Evolutionary conservation across 2,797 vertebrate species (phyloP), one percentile per base, ranked within the genome.

Genomic region (Danio choprae): DNA sequence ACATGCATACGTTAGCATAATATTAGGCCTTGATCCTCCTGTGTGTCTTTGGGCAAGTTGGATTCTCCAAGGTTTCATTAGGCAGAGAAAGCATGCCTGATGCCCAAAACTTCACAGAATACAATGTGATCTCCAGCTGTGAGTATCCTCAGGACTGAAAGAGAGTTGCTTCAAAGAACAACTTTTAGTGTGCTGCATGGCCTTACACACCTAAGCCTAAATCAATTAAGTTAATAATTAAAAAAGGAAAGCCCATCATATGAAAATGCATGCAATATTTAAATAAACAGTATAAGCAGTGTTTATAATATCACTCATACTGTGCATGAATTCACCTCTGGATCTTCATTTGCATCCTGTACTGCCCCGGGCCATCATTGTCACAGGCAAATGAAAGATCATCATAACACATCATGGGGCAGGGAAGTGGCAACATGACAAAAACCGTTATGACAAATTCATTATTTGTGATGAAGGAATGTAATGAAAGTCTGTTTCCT

Each of bases 401-500:
- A 51, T 55, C 72, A 67, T 11, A 50, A 22, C 18, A 50, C 59
- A 83, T 50, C 4, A 10, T 69, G 55, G 80, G 6, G 72, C 73
- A 77, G 58, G 60, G 22, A 60, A 85, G 68, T 84, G n/a, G 0
- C 16, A 67, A 75, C 62, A 86, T 71, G 11, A 58, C 51, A 29
- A 29, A 68, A 29, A 40, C 36, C 4, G 3, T 75, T 53, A 71
- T 36, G 67, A 29, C 1, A 36, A 53, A 86, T 88, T 87, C 83
- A 87, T 85, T 88, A 81, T 86, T 88, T 87, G 20, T 86, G 81
- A 89, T 83, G 81, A 86, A 89, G 81, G 67, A 86, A 75, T 77
- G 88, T 85, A 74, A 70, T 81, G 84, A 20, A 6, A 82, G 86
- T 76, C 85, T 84, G 83, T 87, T 86, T 88, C 87, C 87, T 84